These are phyloP conservation scores for Nebria salina DNA, from an alignment of 2,888 invertebrate genomes.

Conservation along the genomic window DNA sequence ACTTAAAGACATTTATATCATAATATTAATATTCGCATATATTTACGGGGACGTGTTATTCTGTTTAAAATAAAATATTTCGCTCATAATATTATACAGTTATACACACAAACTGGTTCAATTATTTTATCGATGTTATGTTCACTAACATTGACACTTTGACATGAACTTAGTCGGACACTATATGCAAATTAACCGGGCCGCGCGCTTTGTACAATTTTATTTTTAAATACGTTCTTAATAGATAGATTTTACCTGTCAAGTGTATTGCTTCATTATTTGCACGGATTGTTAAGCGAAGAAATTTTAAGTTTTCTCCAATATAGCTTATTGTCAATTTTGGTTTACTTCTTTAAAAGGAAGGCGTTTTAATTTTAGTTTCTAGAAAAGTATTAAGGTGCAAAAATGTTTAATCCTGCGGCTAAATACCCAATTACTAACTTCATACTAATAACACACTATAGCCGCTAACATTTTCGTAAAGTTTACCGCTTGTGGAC, in stretches of 20 bases:
- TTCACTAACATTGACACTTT: constrained; percentile 38
- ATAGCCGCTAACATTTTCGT: constrained; percentile 26
- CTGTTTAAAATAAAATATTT: constrained; percentile 33
- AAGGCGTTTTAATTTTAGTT: neutral
- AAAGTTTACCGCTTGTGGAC: constrained; percentile 8
- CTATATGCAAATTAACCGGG: constrained; percentile 8
- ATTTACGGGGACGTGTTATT: constrained; percentile 27
- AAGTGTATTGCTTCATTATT: neutral
- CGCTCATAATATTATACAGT: constrained; percentile 27
- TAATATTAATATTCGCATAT: constrained; percentile 20
- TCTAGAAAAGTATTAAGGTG: constrained; percentile 43
- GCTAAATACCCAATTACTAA: constrained; percentile 43
- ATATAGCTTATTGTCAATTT: too few relatives aligned
- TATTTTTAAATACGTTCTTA: constrained; percentile 2
- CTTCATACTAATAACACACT: constrained; percentile 41
- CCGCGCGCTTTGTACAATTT: constrained; percentile 2
- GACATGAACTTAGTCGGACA: constrained; percentile 33
- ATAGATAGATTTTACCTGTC: constrained; percentile 6
- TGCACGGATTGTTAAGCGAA: neutral
- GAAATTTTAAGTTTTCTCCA: neutral
- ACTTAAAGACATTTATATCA: constrained; percentile 36
- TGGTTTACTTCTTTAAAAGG: neutral
- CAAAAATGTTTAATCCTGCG: constrained; percentile 37
- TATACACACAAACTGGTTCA: constrained; percentile 39
- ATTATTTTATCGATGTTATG: constrained; percentile 43